Percentiles rank a stretch among this genome's conserved stretches.
Evolutionary conservation across 2,797 vertebrate genomes (phyloP).

Genomic region (Macrochelys suwanniensis): DNA sequence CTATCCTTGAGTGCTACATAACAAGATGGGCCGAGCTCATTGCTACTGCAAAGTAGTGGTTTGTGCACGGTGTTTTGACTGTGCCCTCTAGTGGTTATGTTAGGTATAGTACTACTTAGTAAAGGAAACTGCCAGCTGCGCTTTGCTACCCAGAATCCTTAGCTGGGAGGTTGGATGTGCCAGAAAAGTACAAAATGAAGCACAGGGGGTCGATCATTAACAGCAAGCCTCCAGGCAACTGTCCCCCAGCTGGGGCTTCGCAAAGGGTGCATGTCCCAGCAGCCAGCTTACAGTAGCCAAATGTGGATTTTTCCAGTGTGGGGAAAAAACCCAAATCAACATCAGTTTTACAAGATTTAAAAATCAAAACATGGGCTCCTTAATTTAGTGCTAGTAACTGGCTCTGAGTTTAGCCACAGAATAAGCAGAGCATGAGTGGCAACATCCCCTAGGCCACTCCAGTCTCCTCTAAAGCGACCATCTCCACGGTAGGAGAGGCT

Average conservation of each 20-base stretch:
- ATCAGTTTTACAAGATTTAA: accelerated
- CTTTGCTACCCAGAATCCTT: not conserved
- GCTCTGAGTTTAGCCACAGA: accelerated
- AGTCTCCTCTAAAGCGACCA: not conserved
- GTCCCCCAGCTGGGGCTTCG: not conserved
- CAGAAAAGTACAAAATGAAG: too few relatives aligned
- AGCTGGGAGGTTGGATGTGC: not conserved
- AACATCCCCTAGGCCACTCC: not conserved
- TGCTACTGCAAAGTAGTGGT: not conserved
- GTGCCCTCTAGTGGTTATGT: not conserved
- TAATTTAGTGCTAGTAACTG: accelerated
- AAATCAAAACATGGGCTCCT: not conserved
- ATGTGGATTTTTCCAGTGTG: not conserved
- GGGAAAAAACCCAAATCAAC: not conserved
- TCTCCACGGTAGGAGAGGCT: not conserved
- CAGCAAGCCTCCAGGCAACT: too few relatives aligned
- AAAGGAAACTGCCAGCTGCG: not conserved
- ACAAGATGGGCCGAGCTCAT: not conserved
- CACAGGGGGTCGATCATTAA: too few relatives aligned
- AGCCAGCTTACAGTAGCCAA: not conserved
- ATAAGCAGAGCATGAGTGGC: accelerated
- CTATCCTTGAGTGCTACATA: not conserved
- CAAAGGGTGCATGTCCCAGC: not conserved
- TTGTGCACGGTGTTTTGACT: not conserved
- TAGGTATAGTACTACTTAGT: not conserved